Evolutionary conservation across 2,888 invertebrate genomes (phyloP).

Genomic region (Lochmaea crataegi): DNA sequence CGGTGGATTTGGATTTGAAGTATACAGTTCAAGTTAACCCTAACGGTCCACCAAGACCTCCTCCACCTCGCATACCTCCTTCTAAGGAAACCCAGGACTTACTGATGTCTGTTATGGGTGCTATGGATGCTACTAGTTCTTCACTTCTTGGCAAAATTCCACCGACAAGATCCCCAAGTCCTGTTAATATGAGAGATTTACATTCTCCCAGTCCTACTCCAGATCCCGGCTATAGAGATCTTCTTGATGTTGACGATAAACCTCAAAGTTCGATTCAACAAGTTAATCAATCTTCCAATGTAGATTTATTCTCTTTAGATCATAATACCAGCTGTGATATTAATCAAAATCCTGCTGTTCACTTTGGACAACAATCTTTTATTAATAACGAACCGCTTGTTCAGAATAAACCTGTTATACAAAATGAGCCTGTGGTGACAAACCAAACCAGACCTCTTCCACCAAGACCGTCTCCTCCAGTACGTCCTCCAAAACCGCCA

Average conservation of each 20-base stretch:
- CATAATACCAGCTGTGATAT: slow-evolving; percentile 60
- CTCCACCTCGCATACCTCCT: slow-evolving; percentile 71
- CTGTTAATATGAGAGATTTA: slow-evolving; percentile 83
- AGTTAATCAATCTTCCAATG: background rate
- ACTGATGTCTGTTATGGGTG: slow-evolving; percentile 86
- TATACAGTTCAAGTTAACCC: slow-evolving; percentile 55
- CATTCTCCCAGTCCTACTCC: slow-evolving; percentile 89
- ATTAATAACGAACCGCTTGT: background rate
- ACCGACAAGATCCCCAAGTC: slow-evolving; percentile 88
- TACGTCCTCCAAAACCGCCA: slow-evolving; percentile 57
- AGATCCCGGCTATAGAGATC: slow-evolving; percentile 72
- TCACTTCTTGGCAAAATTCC: slow-evolving; percentile 85
- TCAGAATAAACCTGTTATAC: slow-evolving; percentile 6
- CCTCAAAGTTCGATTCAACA: slow-evolving; percentile 18
- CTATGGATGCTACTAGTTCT: slow-evolving; percentile 88
- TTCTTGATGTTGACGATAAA: slow-evolving; percentile 72
- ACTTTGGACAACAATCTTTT: slow-evolving; percentile 59
- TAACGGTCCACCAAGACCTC: slow-evolving; percentile 52
- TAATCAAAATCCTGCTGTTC: slow-evolving; percentile 63
- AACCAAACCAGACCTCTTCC: slow-evolving; percentile 45
- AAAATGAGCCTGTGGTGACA: slow-evolving; percentile 15
- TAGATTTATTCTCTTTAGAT: slow-evolving; percentile 37
- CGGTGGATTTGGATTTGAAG: slow-evolving; percentile 63
- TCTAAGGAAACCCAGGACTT: slow-evolving; percentile 87
- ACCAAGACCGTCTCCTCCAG: slow-evolving; percentile 53